Percentiles rank a stretch among this genome's conserved stretches.
Evolutionary conservation across 2,113 vertebrate genomes (phyloP).

Genomic region (Nyctibius bracteatus): DNA sequence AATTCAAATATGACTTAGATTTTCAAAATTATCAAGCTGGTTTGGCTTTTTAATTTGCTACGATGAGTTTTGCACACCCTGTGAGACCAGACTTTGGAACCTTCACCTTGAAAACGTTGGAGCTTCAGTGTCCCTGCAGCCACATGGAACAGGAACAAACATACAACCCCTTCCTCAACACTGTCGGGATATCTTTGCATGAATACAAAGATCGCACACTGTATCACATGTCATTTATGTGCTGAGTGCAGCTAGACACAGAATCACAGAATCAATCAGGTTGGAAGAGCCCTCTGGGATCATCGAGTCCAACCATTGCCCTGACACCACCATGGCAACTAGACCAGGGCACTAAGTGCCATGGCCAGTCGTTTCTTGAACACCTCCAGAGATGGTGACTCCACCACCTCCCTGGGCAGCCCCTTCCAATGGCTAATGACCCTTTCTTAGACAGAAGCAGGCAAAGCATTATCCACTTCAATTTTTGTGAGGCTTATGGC

Average conservation of each 20-base stretch:
- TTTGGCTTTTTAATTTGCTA: not conserved
- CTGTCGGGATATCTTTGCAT: not conserved
- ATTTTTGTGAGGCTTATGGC: not conserved
- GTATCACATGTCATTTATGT: fast-evolving
- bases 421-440: too few relatives aligned
- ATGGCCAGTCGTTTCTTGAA: too few relatives aligned
- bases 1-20: not conserved
- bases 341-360: too few relatives aligned
- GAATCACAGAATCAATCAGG: too few relatives aligned
- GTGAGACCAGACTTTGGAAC: not conserved
- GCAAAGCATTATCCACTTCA: not conserved
- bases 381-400: too few relatives aligned
- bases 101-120: not conserved
- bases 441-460: not conserved
- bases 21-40: not conserved
- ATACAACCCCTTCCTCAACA: not conserved
- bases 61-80: fast-evolving
- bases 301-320: too few relatives aligned
- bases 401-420: too few relatives aligned
- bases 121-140: not conserved
- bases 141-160: fast-evolving
- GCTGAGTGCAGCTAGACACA: not conserved
- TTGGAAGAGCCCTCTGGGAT: too few relatives aligned
- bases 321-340: too few relatives aligned
- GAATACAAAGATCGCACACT: not conserved